Base-by-base conservation (phyloP, 2,113 vertebrate genomes). In the Microcebus ravelobensis region DNA sequence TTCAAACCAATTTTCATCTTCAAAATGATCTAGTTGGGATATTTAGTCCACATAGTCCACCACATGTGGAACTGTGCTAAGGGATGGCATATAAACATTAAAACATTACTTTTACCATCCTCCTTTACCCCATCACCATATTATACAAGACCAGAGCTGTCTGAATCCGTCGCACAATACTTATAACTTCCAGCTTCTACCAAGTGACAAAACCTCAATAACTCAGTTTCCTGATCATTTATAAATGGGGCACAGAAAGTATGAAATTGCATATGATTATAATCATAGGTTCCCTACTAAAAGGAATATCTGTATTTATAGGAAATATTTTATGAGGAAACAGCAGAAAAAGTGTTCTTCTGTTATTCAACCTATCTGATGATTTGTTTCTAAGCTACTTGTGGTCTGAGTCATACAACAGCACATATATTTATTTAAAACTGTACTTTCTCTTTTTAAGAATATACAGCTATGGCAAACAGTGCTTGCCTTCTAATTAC, bases 211-310 rank as follows among this genome's bases (percentile, higher is more conserved):
- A 95, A 89, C 23, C 34, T 92, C 39, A 90, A 21, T 80, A 90
- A 83, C 55, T 93, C 21, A 93, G 84, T 94, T 97, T 81, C 34
- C 15, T 94, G 59, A 92, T 95, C 31, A 92, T 52, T 97, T 79
- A 94, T 18, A 95, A 90, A 91, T 85, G 36, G 48, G 23, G 31
- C n/a, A 82, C 48, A 79, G 96, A 85, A 86, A 48, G 21, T 48
- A 88, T 70, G 25, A 94, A 87, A 21, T 59, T 83, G 55, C 29
- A 79, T 25, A 39, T 63, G 23, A 63, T 50, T 55, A 55, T 55
- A 92, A 77, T 48, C 39, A n/a, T 82, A 80, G 6, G 57, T 91
- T 91, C 29, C 12, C 68, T 94, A 86, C 20, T 80, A 94, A 91
- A 90, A 81, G 8, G 2, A 89, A 4, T 18, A 63, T 61, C 31